Conservation (phyloP, 1,140 invertebrate genomes). For the Epicauta chinensis region DNA sequence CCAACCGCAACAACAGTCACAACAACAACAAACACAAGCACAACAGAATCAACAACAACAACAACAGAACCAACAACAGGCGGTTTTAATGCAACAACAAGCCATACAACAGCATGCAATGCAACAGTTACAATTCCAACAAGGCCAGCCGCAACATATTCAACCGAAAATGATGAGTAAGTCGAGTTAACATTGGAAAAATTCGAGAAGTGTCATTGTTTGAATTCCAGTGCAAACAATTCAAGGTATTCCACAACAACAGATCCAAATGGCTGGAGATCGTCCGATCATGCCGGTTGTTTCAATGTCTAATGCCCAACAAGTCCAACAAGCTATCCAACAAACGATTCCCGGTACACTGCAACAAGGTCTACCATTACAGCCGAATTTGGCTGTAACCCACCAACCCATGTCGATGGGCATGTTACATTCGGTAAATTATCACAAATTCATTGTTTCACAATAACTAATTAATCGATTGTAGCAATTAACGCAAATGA, state of each 20-base stretch:
- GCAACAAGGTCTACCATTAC: conserved; percentile 34
- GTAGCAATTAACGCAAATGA: conserved; percentile 43
- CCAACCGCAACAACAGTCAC: conserved; percentile 33
- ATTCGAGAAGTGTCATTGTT: not conserved
- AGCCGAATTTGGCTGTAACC: conserved; percentile 40
- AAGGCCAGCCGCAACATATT: conserved; percentile 47
- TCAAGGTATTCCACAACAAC: conserved; percentile 44
- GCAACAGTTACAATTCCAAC: conserved; percentile 45
- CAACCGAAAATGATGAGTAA: conserved; percentile 53
- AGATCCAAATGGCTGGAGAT: conserved; percentile 42
- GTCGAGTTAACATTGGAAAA: conserved; percentile 15
- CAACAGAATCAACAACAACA: conserved; percentile 44
- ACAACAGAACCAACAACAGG: conserved; percentile 45
- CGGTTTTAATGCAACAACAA: conserved; percentile 41
- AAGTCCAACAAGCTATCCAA: conserved; percentile 44
- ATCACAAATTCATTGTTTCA: not conserved
- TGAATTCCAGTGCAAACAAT: conserved; percentile 39
- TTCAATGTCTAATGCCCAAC: conserved; percentile 46
- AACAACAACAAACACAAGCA: conserved; percentile 42
- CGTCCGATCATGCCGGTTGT: conserved; percentile 52
- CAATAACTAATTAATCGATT: not conserved
- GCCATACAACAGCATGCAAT: conserved; percentile 42
- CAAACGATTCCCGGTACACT: conserved; percentile 35
- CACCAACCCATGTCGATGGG: conserved; percentile 42
- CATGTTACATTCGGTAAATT: conserved; percentile 44